phyloP scores from a whole-genome alignment of 2,113 vertebrate species.

The Ciconia maguari region DNA sequence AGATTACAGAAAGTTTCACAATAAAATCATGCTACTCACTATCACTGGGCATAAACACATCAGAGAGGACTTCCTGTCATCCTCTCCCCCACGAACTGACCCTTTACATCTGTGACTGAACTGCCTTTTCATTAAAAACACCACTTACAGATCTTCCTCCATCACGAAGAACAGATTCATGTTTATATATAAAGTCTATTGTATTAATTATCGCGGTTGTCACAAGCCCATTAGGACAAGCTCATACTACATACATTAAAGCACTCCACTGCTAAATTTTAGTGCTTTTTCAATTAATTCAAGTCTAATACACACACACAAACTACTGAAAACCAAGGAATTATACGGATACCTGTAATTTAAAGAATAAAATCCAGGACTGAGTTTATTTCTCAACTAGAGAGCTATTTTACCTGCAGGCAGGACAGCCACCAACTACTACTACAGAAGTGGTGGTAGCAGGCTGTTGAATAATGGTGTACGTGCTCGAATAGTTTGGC shows the following conservation, averaged over 20 bases:
- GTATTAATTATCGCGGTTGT: background rate
- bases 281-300: background rate
- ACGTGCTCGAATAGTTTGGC: slow-evolving; percentile 76
- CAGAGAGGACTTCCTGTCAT: background rate
- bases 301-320: background rate
- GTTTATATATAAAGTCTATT: background rate
- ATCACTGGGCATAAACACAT: background rate
- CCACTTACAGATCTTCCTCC: background rate
- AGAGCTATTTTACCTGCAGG: slow-evolving; percentile 86
- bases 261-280: background rate
- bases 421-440: slow-evolving; percentile 95
- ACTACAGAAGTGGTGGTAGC: slow-evolving; percentile 86
- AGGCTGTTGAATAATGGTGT: slow-evolving; percentile 86
- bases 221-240: background rate
- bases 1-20: slow-evolving; percentile 3
- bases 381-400: background rate
- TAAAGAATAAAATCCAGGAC: background rate
- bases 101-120: background rate
- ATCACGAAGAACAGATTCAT: background rate
- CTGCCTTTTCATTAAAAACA: background rate
- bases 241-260: background rate
- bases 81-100: background rate
- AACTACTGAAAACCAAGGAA: background rate
- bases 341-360: background rate
- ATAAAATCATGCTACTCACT: background rate